phyloP scores from a whole-genome alignment of 2,888 invertebrate genomes.

The Cheilosia impressa region DNA sequence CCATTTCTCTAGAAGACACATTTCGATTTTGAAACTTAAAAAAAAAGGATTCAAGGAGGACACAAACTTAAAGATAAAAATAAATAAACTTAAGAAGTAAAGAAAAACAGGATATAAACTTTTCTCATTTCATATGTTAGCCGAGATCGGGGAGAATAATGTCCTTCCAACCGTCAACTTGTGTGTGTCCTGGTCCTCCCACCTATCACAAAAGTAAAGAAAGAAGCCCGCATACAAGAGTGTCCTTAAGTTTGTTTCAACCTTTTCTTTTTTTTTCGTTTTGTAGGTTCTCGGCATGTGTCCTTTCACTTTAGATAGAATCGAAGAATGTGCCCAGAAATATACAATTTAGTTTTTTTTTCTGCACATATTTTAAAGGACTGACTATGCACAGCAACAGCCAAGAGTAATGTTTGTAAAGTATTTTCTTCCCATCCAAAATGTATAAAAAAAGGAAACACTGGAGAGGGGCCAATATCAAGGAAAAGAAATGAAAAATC shows the following conservation, averaged over 20 bases:
- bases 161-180: conserved; percentile 55
- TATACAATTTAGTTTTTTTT: conserved; percentile 2
- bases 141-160: conserved; percentile 52
- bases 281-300: conserved; percentile 33
- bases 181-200: conserved; percentile 56
- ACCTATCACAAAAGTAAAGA: conserved; percentile 44
- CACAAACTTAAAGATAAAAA: conserved; percentile 39
- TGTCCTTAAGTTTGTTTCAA: conserved; percentile 69
- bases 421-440: conserved; percentile 39
- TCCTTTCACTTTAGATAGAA: conserved; percentile 53
- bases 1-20: conserved; percentile 31
- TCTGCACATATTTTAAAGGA: conserved; percentile 35
- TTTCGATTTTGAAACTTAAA: conserved; percentile 62
- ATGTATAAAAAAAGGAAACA: conserved; percentile 6
- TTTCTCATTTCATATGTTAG: conserved; percentile 67
- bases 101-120: conserved; percentile 65
- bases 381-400: conserved; percentile 19
- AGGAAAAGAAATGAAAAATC: conserved; percentile 50
- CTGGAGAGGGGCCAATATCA: conserved; percentile 5
- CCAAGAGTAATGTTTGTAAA: conserved; percentile 62
- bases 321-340: conserved; percentile 49
- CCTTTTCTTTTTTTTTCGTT: conserved; percentile 46
- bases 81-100: conserved; percentile 10
- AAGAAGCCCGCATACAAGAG: conserved; percentile 57
- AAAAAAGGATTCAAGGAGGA: conserved; percentile 67